Evolutionary conservation across 2,797 vertebrate genomes (phyloP), one percentile per base, ranked within the genome.

Genomic region (Yasuhikotakia modesta): DNA sequence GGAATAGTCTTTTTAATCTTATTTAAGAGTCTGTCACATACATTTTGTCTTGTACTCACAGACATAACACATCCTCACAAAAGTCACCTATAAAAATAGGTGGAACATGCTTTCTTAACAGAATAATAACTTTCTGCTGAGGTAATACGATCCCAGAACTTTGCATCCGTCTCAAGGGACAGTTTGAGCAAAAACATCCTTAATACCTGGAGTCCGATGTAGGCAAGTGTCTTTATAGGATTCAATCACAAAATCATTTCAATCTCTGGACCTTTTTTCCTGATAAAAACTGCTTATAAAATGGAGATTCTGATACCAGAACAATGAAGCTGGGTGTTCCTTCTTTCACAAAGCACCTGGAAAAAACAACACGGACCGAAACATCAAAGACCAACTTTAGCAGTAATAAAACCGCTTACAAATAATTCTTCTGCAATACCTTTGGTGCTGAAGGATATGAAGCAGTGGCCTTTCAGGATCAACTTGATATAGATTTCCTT

Each of bases 291-390:
- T 93, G 92, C 88, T 89, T 89, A 8, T 78, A 89, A 87, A 96
- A 98, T 0, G 89, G 27, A 0, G 95, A 96, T 16, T 5, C 83
- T 19, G 92, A 92, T 1, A 92, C 95, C 85, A 96, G 86, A 13
- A 96, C 79, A 58, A 98, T 87, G 85, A 98, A 94, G 1, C 92
- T 89, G 0, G 97, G 97, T 0, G 93, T 95, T 53, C 96, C 94
- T 0, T 90, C 92, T 87, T 96, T 98, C 16, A 99, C 90, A 39
- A 89, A 93, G 86, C 88, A 97, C 90, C 97, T 99, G 92, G 16
- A 63, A 43, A 63, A 21, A 78, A 77, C 24, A 63, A 58, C 50
- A 80, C 16, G 32, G 19, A 70, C 4, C 48, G 2, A 6, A 76
- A 16, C 5, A 57, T 35, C 13, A 60, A 66, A 74, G 0, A 68